Conservation (phyloP, 2,797 vertebrate genomes). For the Molossus alvarezi region DNA sequence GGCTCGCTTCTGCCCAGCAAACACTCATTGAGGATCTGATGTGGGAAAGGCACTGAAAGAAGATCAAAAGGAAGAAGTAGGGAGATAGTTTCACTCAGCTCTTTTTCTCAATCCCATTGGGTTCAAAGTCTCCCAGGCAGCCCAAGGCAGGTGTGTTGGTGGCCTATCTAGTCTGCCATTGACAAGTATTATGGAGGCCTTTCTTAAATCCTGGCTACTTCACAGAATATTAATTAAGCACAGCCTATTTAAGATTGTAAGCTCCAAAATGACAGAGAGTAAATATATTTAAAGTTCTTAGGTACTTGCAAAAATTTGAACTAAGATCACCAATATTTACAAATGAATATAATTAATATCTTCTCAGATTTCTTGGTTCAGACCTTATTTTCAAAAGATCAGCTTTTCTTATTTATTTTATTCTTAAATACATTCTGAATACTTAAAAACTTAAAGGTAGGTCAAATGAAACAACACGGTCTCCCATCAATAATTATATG, state of each 20-base stretch:
- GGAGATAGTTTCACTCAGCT: neutral
- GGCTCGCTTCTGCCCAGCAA: neutral
- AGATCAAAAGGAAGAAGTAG: neutral
- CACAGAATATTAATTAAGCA: neutral
- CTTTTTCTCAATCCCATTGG: neutral
- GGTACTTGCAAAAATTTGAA: neutral
- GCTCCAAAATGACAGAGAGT: neutral
- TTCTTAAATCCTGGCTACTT: neutral
- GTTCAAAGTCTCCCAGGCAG: neutral
- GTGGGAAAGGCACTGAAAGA: neutral
- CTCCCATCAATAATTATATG: neutral
- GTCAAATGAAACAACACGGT: neutral
- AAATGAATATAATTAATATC: neutral
- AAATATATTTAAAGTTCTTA: conserved; percentile 27
- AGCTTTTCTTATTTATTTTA: neutral
- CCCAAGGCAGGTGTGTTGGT: neutral
- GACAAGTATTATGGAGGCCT: neutral
- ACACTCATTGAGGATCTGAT: neutral
- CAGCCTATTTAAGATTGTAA: neutral
- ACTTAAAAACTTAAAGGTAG: neutral
- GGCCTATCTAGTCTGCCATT: neutral
- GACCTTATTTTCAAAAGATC: conserved; percentile 30
- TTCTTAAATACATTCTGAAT: conserved; percentile 36
- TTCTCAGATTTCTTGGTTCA: conserved; percentile 43
- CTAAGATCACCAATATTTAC: neutral